Evolutionary conservation across 2,888 invertebrate genomes (phyloP), one percentile per base, ranked within the genome.

Genomic region (Galeruca laticollis): DNA sequence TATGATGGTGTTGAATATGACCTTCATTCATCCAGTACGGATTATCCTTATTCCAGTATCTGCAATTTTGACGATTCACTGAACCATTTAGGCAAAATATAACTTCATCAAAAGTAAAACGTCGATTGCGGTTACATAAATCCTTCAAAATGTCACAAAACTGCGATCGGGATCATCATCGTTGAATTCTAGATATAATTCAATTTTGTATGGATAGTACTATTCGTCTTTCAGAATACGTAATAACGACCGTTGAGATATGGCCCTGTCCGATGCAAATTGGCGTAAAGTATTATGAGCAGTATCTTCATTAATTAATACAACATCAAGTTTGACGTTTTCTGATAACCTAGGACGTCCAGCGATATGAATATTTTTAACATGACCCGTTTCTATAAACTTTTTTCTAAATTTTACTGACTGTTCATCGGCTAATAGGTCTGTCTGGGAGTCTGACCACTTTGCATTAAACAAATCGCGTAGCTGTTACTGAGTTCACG

Each of bases 81-180:
- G 43, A 43, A 43, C 43, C 9, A 43, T 43, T 43, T 43, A 15
- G 43, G 15, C 13, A 43, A 43, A 13, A n/a, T 20, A 8, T 10
- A 51, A 8, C 1, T 8, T 60, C 47, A 60, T 47, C 60, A 43
- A 13, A 40, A 47, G 13, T 60, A 15, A 47, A 10, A 43, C 43
- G 47, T 47, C 21, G 60, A 60, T 60, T 60, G 26, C n/a, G n/a
- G n/a, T n/a, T n/a, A n/a, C n/a, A n/a, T n/a, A n/a, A n/a, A n/a
- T n/a, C n/a, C n/a, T n/a, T n/a, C n/a, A n/a, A n/a, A n/a, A n/a
- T n/a, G n/a, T n/a, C n/a, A n/a, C n/a, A n/a, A n/a, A n/a, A n/a
- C n/a, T n/a, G n/a, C n/a, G n/a, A n/a, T n/a, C n/a, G n/a, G n/a
- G n/a, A n/a, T n/a, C n/a, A n/a, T n/a, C n/a, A n/a, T n/a, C n/a